Conservation (phyloP, 1,140 invertebrate species). For the Acromyrmex echinatior region DNA sequence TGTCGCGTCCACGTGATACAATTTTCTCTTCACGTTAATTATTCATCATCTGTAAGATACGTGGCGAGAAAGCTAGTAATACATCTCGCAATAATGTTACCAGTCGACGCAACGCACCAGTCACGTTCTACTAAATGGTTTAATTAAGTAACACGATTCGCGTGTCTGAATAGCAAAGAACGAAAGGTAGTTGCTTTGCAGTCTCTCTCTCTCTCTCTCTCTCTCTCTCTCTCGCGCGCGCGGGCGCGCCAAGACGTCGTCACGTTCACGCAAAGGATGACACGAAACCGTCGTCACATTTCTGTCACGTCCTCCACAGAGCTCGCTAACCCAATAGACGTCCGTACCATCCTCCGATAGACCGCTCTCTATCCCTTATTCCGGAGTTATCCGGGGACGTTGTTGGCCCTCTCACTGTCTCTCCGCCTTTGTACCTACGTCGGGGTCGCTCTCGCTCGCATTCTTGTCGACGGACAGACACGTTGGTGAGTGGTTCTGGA, state of each 20-base stretch:
- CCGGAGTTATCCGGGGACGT: slow-evolving; percentile 27
- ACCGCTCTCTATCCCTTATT: slow-evolving; percentile 66
- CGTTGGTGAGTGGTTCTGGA: slow-evolving; percentile 39
- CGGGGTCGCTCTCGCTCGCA: slow-evolving; percentile 36
- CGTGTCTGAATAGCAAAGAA: slow-evolving; percentile 49
- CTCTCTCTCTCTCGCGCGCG: no score
- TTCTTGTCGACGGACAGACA: slow-evolving; percentile 45
- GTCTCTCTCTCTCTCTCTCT: background rate
- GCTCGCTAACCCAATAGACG: slow-evolving; percentile 76
- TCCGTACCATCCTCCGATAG: slow-evolving; percentile 54
- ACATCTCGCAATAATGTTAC: slow-evolving; percentile 15
- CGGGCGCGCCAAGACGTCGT: slow-evolving; percentile 47
- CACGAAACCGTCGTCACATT: slow-evolving; percentile 68
- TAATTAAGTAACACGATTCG: slow-evolving; percentile 42
- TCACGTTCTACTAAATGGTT: slow-evolving; percentile 48
- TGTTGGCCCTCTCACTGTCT: slow-evolving; percentile 62
- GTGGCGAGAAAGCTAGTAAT: background rate
- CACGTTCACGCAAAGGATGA: slow-evolving; percentile 46
- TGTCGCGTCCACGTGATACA: background rate
- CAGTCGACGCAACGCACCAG: slow-evolving; percentile 23
- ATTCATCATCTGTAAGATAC: background rate
- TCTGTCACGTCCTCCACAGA: slow-evolving; percentile 75
- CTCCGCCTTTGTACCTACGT: slow-evolving; percentile 56
- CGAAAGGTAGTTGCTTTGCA: background rate
- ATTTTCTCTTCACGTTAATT: slow-evolving; percentile 1